A percentile compares a stretch with the other conserved stretches of the same genome.
Conservation (phyloP, 2,888 invertebrate species). For the Ennomos fuscantarius region DNA sequence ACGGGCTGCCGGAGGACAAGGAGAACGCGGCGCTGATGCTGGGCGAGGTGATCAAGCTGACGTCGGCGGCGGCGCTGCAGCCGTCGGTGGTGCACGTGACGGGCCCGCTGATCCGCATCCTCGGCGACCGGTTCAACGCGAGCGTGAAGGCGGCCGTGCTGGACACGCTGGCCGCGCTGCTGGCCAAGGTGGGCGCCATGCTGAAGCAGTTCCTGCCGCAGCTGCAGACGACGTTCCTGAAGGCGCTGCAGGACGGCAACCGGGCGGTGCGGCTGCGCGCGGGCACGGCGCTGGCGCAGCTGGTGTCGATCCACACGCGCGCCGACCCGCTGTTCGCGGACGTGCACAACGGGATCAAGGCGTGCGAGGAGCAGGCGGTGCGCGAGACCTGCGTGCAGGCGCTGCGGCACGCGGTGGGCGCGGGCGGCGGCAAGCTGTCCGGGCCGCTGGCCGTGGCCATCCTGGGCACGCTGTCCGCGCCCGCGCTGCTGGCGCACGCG, state of each 20-base stretch:
- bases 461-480: slow-evolving; percentile 87
- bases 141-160: slow-evolving; percentile 98
- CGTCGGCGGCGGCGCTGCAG: slow-evolving; percentile 94
- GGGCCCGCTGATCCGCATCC: slow-evolving; percentile 98
- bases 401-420: slow-evolving; percentile 92
- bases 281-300: slow-evolving; percentile 93
- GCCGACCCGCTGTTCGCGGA: slow-evolving; percentile 98
- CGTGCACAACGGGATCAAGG: slow-evolving; percentile 93
- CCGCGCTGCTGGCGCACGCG: slow-evolving; percentile 87
- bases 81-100: slow-evolving; percentile 99
- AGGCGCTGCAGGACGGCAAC: slow-evolving; percentile 96
- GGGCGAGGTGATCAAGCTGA: slow-evolving; percentile 92
- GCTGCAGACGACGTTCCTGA: slow-evolving; percentile 98
- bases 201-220: slow-evolving; percentile 99
- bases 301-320: slow-evolving; percentile 96
- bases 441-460: slow-evolving; percentile 91
- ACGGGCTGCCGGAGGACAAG: slow-evolving; percentile 97
- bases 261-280: slow-evolving; percentile 95
- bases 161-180: slow-evolving; percentile 95
- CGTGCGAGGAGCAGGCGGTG: slow-evolving; percentile 93
- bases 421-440: slow-evolving; percentile 95
- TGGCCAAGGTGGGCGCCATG: slow-evolving; percentile 97
- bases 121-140: slow-evolving; percentile 97
- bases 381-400: slow-evolving; percentile 98
- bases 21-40: slow-evolving; percentile 97